Percentiles rank a stretch among this genome's conserved stretches.
Conservation (phyloP, 2,888 invertebrate genomes). For the Brachycybe producta region DNA sequence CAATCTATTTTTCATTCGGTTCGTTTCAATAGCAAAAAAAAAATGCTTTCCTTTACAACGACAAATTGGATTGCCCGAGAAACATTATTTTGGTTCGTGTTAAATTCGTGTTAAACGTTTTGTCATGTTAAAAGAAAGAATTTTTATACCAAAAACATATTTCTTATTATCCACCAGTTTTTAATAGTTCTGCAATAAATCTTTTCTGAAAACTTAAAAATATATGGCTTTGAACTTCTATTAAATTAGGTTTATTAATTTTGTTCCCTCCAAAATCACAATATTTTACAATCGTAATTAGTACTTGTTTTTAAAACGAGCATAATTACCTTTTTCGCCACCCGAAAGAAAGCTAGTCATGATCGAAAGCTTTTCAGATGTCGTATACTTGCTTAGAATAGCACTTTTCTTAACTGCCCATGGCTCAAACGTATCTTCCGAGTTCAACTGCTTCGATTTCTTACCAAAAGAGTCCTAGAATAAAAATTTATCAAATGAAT, state of each 20-base stretch:
- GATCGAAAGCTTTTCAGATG: slow-evolving; percentile 82
- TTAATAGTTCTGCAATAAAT: no score
- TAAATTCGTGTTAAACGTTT: no score
- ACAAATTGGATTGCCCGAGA: no score
- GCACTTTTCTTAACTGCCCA: slow-evolving; percentile 61
- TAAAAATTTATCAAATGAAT: background rate
- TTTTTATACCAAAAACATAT: background rate
- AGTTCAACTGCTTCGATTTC: background rate
- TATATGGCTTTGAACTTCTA: no score
- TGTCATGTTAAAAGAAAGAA: background rate
- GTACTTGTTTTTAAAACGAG: no score
- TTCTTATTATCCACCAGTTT: no score
- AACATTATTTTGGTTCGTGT: no score
- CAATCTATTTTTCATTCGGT: no score
- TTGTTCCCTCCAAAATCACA: background rate
- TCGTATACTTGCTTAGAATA: slow-evolving; percentile 83
- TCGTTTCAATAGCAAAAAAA: no score
- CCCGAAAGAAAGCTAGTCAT: slow-evolving; percentile 74
- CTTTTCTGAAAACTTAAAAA: no score
- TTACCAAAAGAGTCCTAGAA: slow-evolving; percentile 18
- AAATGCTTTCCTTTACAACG: no score
- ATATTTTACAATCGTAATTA: background rate
- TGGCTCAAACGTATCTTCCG: slow-evolving; percentile 47
- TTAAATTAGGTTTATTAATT: no score
- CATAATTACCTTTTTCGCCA: slow-evolving; percentile 60